Base-by-base conservation (phyloP, 2,888 invertebrate genomes). In the Drosophila kuntzei region DNA sequence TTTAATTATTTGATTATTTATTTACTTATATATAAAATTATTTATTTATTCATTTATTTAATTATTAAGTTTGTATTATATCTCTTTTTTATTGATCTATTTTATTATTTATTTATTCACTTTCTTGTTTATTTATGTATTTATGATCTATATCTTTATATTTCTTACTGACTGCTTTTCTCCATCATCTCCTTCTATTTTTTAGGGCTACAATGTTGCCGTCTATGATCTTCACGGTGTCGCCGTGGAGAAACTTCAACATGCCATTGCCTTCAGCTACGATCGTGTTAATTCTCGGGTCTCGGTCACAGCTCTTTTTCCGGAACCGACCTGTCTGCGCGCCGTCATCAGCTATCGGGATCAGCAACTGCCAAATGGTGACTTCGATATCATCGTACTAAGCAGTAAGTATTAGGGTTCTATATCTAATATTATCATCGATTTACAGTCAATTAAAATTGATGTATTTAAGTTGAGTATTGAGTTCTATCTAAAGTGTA, bases 331-430 rank as follows among this genome's bases (percentile, higher is more conserved):
- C 51, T 96, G 97, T 89, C 97, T 95, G 93, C 95, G 95, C 87
- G 97, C 97, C 59, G 94, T 94, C 14, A 95, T 98, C 53, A 95
- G 94, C 85, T 96, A 96, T 90, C 94, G 95, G 61, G 95, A 95
- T 46, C 94, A 94, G 69, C 94, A 95, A 89, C 93, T 98, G 86
- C 96, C 96, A 85, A 97, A 98, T 90, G 98, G 98, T 27, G 96
- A 97, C 91, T 98, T 98, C 89, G 97, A 97, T 92, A 96, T 98
- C 89, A 96, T 98, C 88, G 98, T 98, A 44, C 94, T 98, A 57
- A 97, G 96, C 86, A 95, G 97, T 97, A 92, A 94, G 95, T 93
- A 25, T 3, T n/a, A n/a, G n/a, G n/a, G n/a, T n/a, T n/a, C n/a
- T n/a, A n/a, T n/a, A n/a, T n/a, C n/a, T n/a, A n/a, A 4, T 22